phyloP scores from a whole-genome alignment of 2,888 invertebrate species.

The Diarsia rubi region DNA sequence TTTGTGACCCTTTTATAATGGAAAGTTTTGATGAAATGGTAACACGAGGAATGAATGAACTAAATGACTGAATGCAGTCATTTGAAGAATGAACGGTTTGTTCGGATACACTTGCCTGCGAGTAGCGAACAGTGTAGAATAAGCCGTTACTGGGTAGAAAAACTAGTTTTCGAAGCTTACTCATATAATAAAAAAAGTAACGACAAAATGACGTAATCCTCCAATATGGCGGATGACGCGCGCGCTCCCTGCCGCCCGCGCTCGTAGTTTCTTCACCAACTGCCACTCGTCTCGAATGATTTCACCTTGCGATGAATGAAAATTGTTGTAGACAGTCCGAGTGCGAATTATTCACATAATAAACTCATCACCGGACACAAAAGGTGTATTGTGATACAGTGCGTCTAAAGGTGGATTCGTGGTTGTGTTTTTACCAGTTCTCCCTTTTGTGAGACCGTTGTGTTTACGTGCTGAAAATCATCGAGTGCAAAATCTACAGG shows the following conservation, averaged over 20 bases:
- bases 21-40: not conserved
- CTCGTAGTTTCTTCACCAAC: constrained; percentile 82
- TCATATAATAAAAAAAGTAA: constrained; percentile 64
- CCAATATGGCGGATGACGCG: constrained; percentile 91
- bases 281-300: constrained; percentile 85
- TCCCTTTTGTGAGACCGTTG: constrained; percentile 87
- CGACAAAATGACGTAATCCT: constrained; percentile 85
- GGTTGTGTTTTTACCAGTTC: constrained; percentile 86
- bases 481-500: constrained; percentile 77
- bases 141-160: constrained; percentile 52
- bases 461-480: constrained; percentile 86
- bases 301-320: constrained; percentile 88
- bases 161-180: constrained; percentile 62
- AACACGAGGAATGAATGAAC: constrained; percentile 19
- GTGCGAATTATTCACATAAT: constrained; percentile 76
- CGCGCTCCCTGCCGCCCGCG: constrained; percentile 81
- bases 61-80: constrained; percentile 34
- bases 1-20: not conserved
- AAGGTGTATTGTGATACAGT: constrained; percentile 82
- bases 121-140: constrained; percentile 35
- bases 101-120: constrained; percentile 63
- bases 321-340: constrained; percentile 81
- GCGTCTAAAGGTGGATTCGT: constrained; percentile 86
- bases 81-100: constrained; percentile 6
- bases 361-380: constrained; percentile 77